Percentiles rank a stretch among this genome's conserved stretches.
These are phyloP conservation scores for Willowsia nigromaculata DNA, from an alignment of 2,888 invertebrate species.

Conservation along the genomic window DNA sequence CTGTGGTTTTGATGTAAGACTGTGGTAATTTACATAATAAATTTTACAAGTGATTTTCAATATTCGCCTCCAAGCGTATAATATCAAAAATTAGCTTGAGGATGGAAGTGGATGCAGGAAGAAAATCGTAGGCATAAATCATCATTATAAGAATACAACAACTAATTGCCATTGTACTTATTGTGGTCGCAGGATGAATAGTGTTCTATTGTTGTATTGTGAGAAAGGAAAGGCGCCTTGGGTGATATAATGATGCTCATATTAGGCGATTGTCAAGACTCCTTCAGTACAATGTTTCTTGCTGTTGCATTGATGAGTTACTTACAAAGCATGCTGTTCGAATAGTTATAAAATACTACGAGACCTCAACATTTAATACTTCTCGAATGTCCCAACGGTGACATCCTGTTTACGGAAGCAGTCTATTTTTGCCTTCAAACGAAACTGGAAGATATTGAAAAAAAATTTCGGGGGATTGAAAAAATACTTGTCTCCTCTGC, in stretches of 20 bases:
- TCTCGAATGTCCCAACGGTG: too few relatives aligned
- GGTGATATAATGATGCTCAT: neutral
- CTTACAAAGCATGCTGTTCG: too few relatives aligned
- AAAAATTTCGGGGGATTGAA: too few relatives aligned
- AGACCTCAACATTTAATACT: too few relatives aligned
- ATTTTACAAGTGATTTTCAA: slow-evolving; percentile 3
- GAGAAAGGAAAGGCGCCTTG: neutral
- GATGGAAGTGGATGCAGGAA: neutral
- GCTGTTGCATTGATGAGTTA: too few relatives aligned
- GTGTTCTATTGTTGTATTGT: slow-evolving; percentile 15
- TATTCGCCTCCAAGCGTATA: neutral
- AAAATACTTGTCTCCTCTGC: too few relatives aligned
- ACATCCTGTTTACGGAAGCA: too few relatives aligned
- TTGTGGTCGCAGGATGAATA: slow-evolving; percentile 23
- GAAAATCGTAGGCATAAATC: slow-evolving; percentile 22
- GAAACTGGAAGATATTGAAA: too few relatives aligned
- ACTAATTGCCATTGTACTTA: slow-evolving; percentile 39
- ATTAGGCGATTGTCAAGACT: neutral
- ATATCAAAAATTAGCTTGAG: slow-evolving; percentile 9
- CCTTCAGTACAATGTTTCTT: too few relatives aligned
- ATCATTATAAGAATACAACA: neutral
- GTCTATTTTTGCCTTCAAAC: too few relatives aligned
- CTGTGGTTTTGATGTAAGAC: neutral
- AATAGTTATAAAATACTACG: too few relatives aligned
- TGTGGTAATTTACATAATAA: slow-evolving; percentile 13